These are phyloP conservation scores for Ophthalmotilapia sp. DNA, from an alignment of 2,113 vertebrate genomes.

Conservation along the genomic window DNA sequence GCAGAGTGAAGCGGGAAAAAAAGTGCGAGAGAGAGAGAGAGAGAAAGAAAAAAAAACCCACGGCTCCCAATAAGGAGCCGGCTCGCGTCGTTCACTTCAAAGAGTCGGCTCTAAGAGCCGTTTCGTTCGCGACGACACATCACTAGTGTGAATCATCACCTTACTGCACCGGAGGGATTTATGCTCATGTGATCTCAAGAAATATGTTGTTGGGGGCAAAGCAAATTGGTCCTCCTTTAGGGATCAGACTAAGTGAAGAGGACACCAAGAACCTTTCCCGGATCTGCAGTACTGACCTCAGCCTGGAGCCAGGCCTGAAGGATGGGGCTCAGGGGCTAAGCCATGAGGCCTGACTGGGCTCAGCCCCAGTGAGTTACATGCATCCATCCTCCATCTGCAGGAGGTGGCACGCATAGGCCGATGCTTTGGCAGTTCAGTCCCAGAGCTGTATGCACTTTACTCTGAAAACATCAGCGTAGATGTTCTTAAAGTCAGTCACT, in stretches of 20 bases:
- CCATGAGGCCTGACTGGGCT: neutral
- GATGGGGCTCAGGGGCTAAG: neutral
- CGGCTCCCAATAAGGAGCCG: accelerated
- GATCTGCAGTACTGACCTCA: neutral
- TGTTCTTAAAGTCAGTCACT: neutral
- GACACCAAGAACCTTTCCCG: neutral
- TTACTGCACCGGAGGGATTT: neutral
- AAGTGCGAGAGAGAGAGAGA: accelerated
- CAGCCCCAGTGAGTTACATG: neutral
- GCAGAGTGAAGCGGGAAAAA: accelerated
- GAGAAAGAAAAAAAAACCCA: accelerated
- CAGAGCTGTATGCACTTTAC: neutral
- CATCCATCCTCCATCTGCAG: neutral
- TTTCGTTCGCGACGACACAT: accelerated
- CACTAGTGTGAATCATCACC: neutral
- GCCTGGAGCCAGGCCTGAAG: neutral
- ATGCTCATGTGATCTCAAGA: neutral
- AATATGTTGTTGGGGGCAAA: neutral
- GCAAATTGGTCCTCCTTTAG: neutral
- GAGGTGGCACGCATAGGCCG: neutral
- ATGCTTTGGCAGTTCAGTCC: neutral
- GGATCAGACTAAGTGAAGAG: neutral
- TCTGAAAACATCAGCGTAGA: accelerated
- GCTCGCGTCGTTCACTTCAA: neutral
- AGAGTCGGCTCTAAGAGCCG: neutral